A percentile compares a stretch with the other conserved stretches of the same genome.
These are phyloP conservation scores for Apamea anceps DNA, from an alignment of 2,888 invertebrate species.

Conservation along the genomic window DNA sequence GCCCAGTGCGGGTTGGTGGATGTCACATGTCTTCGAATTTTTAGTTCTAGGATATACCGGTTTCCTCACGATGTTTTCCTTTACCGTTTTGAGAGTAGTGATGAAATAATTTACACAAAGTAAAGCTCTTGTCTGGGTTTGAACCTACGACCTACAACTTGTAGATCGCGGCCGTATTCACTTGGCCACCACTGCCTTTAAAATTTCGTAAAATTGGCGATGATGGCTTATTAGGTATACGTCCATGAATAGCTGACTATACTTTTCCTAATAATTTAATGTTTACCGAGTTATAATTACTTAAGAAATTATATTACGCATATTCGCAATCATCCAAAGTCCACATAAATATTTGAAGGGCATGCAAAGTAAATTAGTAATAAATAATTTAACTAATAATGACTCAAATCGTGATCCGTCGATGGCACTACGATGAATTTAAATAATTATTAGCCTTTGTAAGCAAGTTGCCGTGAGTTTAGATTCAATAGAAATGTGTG, in stretches of 20 bases:
- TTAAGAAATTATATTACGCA: background rate
- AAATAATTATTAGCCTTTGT: background rate
- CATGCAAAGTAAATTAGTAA: background rate
- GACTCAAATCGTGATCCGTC: background rate
- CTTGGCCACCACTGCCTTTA: background rate
- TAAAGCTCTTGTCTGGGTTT: too few relatives aligned
- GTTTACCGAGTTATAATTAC: background rate
- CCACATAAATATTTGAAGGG: background rate
- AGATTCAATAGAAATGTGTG: too few relatives aligned
- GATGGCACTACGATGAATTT: background rate
- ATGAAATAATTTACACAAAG: background rate
- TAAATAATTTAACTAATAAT: background rate
- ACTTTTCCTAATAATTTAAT: slow-evolving; percentile 3
- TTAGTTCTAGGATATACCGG: background rate
- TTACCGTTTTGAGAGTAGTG: too few relatives aligned
- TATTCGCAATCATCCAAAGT: background rate
- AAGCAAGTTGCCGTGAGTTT: background rate
- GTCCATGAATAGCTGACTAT: background rate
- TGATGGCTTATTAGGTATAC: background rate
- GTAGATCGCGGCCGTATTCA: background rate
- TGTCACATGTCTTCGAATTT: background rate
- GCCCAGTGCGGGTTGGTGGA: background rate
- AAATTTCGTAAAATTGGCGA: slow-evolving; percentile 1
- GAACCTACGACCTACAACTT: too few relatives aligned
- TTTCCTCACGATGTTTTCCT: too few relatives aligned